Base-by-base conservation (phyloP, 2,797 vertebrate genomes). In the Acanthurus lineatus region DNA sequence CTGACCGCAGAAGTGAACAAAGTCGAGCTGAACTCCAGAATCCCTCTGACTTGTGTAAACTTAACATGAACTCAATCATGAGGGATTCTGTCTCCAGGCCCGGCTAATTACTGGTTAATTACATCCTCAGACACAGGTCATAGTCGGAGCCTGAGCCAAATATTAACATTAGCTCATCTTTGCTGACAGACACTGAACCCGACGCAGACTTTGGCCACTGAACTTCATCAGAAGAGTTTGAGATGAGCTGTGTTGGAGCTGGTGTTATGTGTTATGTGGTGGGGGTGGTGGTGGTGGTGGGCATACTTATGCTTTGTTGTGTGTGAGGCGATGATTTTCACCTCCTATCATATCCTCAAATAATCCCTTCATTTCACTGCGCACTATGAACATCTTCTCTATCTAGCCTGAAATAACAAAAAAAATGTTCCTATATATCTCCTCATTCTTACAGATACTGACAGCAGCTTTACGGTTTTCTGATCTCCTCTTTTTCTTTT, bases 71-170 rank as follows among this genome's bases (percentile, higher is more conserved):
- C 85, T 78, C 82, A 85, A 79, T 90, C 76, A 85, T 44, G 57
- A 77, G 49, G 69, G 80, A 70, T 54, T 63, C 66, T 54, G 79
- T 81, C 66, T 80, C 51, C 17, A 20, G 60, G 63, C 72, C 60
- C 25, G 54, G 80, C 61, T 91, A 91, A 90, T 86, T 91, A 76
- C 77, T 91, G 82, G 85, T 86, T 91, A 88, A 92, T 90, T 85
- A 82, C 66, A 78, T 86, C 66, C 51, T 80, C 64, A 84, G 75
- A 88, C 72, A 72, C 76, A 84, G 88, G 83, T 92, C 89, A 82
- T 52, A 79, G 73, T 85, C 62, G 22, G 69, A 77, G 76, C 59
- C 5, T 11, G 9, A 58, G 67, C 61, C 62, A 73, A 78, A 77
- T 79, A 76, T 85, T 75, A 80, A 79, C 12, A 64, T 73, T 56